Evolutionary conservation across 2,797 vertebrate species (phyloP).

Genomic region (Danio aesculapii): DNA sequence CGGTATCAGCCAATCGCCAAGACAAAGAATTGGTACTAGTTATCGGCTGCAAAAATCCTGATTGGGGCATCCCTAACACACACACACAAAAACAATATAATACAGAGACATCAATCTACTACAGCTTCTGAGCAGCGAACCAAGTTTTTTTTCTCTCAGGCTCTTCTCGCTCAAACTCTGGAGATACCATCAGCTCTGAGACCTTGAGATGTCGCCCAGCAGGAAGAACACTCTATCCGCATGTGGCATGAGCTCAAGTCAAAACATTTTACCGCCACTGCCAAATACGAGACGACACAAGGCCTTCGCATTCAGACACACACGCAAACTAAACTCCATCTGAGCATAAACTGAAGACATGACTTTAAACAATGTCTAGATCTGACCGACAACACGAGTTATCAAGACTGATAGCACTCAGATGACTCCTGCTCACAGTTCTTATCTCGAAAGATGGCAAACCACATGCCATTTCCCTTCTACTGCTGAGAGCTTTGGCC

Average conservation of each 20-base stretch:
- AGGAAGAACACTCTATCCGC: slow-evolving; percentile 21
- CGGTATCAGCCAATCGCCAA: no score
- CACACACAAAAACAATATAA: no score
- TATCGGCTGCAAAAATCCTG: no score
- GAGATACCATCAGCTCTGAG: slow-evolving; percentile 36
- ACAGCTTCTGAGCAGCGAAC: background rate
- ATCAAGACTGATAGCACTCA: background rate
- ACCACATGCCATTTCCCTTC: no score
- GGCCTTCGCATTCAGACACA: background rate
- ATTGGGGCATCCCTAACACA: no score
- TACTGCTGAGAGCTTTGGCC: no score
- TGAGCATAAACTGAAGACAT: background rate
- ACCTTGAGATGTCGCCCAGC: slow-evolving; percentile 28
- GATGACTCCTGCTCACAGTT: background rate
- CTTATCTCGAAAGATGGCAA: no score
- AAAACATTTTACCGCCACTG: slow-evolving; percentile 23
- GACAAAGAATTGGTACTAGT: no score
- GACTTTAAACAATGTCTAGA: background rate
- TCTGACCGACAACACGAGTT: background rate
- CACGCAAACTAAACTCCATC: background rate
- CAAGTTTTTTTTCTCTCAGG: background rate
- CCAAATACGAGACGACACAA: background rate
- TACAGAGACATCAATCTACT: background rate
- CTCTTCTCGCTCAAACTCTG: slow-evolving; percentile 8
- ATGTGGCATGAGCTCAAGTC: slow-evolving; percentile 8